Evolutionary conservation across 2,113 vertebrate species (phyloP).

Genomic region (Eulemur rufifrons): DNA sequence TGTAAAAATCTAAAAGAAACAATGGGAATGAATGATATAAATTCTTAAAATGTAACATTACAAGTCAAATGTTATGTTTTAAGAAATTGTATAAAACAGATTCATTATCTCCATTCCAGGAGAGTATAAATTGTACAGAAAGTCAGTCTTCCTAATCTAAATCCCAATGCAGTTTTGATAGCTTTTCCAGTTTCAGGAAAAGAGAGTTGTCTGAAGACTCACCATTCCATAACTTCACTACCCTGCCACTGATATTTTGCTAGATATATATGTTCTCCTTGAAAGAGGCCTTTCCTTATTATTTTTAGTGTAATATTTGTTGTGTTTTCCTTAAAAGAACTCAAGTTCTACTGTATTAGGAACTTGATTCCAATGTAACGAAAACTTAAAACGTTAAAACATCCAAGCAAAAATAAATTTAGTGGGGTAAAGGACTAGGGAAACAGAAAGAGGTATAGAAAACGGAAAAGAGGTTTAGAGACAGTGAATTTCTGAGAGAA

Average conservation of each 20-base stretch:
- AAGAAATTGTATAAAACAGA: neutral
- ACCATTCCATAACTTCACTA: neutral
- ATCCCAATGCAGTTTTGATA: neutral
- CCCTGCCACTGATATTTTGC: neutral
- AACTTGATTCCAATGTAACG: neutral
- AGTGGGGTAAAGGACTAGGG: neutral
- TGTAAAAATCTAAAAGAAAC: constrained; percentile 42
- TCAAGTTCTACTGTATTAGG: neutral
- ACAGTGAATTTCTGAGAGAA: neutral
- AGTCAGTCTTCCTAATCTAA: neutral
- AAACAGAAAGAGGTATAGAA: neutral
- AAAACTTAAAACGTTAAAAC: constrained; percentile 11
- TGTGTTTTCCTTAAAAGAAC: neutral
- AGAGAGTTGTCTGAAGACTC: neutral
- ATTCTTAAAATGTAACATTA: constrained; percentile 32
- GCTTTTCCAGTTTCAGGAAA: neutral
- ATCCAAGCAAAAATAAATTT: neutral
- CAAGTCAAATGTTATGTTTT: neutral
- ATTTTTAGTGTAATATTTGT: neutral
- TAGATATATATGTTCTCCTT: neutral
- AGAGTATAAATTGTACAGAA: neutral
- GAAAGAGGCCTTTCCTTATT: neutral
- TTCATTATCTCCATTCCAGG: neutral
- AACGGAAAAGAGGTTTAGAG: neutral
- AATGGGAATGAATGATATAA: constrained; percentile 2